A percentile compares a stretch with the other conserved stretches of the same genome.
phyloP scores from a whole-genome alignment of 2,888 invertebrate species.

The Myopa testacea region DNA sequence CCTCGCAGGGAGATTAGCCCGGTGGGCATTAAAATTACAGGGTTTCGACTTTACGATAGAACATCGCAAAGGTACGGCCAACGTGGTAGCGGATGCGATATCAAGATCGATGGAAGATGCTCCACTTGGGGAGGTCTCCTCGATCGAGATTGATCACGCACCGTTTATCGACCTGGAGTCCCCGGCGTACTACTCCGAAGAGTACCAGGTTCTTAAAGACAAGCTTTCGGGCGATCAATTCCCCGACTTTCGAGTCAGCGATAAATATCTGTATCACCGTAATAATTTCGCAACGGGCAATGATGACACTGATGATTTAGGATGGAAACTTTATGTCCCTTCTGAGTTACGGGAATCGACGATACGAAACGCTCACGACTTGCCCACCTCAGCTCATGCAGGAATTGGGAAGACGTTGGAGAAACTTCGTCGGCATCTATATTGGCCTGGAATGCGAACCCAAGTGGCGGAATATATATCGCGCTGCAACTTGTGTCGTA shows the following conservation, averaged over 20 bases:
- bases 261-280: slow-evolving; percentile 25
- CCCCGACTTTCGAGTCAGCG: slow-evolving; percentile 22
- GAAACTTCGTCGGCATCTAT: too few species aligned
- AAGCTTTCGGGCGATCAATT: background rate
- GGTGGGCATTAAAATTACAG: background rate
- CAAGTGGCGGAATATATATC: background rate
- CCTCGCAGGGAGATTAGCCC: background rate
- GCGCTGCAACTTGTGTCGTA: too few species aligned
- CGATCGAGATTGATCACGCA: background rate
- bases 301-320: too few species aligned
- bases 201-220: slow-evolving; percentile 2
- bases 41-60: background rate
- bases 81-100: slow-evolving; percentile 33
- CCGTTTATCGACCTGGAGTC: slow-evolving; percentile 25
- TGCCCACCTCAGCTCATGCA: too few species aligned
- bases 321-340: too few species aligned
- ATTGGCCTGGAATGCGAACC: too few species aligned
- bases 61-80: slow-evolving; percentile 18
- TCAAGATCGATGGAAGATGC: slow-evolving; percentile 10
- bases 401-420: too few species aligned
- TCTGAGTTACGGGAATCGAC: too few species aligned
- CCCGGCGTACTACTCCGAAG: background rate
- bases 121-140: background rate
- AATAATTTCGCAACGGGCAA: background rate
- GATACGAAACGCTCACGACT: too few species aligned